Base-by-base conservation (phyloP, 2,888 invertebrate species). In the Dasysyrphus tricinctus region DNA sequence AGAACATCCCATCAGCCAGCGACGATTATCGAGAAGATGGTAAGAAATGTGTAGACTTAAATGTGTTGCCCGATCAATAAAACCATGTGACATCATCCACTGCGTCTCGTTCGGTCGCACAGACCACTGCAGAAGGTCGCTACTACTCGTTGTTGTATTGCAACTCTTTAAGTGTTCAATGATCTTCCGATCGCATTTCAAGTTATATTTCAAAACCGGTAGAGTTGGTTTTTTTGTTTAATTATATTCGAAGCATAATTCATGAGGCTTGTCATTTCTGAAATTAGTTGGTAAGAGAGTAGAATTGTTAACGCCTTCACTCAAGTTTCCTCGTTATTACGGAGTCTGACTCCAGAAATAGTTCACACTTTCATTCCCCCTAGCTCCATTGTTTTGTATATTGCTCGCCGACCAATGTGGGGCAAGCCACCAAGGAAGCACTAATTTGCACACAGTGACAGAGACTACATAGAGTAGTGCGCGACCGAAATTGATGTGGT, bases 1-100 rank as follows among this genome's bases (percentile, higher is more conserved):
- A 89, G 80, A 88, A 86, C 12, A 88, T 89, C 51, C 88, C 61
- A 24, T 5, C 39, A 42, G 65, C 34, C 37, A 14, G 75, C 19
- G 84, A 74, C 67, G 75, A 80, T 44, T 67, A 76, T 69, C 74
- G 51, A 61, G 80, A 84, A 37, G 73, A 87, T 65, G 80, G 84
- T 88, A 77, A 88, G 73, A 54, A 34, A 56, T 56, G 70, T 69
- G 59, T 56, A 72, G 29, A 65, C 12, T 56, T 67, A 16, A 65
- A 65, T 61, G 16, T 49, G 49, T 47, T 69, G 75, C 56, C 16
- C 63, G 59, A 47, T 57, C 80, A 59, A 47, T 44, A 56, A 16
- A 39, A 63, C 63, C 44, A 11, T 61, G 81, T 85, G 84, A 84
- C 84, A 84, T 85, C 81, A 81, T 72, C 63, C n/a, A 2, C 57